phyloP scores from a whole-genome alignment of 2,888 invertebrate species.

The Drosophila atripex region DNA sequence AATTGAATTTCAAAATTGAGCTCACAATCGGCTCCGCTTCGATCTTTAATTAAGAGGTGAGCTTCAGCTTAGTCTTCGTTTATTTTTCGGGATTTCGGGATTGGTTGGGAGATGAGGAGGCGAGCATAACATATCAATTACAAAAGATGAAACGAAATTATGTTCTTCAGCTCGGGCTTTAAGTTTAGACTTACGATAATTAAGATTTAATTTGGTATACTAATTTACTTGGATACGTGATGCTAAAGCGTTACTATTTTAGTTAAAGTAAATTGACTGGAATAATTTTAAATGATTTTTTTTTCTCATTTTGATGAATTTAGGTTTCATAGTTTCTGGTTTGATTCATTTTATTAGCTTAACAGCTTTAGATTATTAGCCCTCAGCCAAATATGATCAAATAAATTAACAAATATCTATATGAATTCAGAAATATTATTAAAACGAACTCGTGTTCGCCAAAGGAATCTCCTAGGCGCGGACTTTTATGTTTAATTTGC shows the following conservation, averaged over 20 bases:
- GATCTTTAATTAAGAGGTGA: slow-evolving; percentile 45
- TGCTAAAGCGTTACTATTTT: not conserved
- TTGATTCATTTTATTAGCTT: not conserved
- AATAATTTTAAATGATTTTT: not conserved
- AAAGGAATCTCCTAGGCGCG: slow-evolving; percentile 35
- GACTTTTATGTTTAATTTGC: slow-evolving; percentile 52
- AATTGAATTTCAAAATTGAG: slow-evolving; percentile 54
- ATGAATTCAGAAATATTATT: slow-evolving; percentile 26
- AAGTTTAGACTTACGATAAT: slow-evolving; percentile 24
- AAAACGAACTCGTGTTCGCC: slow-evolving; percentile 7
- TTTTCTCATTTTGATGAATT: too few relatives aligned
- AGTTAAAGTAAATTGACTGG: not conserved
- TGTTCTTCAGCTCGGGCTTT: slow-evolving; percentile 17
- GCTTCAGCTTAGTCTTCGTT: slow-evolving; percentile 8
- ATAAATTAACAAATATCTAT: slow-evolving; percentile 30
- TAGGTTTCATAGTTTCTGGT: too few relatives aligned
- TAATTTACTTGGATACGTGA: not conserved
- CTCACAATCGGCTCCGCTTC: slow-evolving; percentile 30
- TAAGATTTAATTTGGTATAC: slow-evolving; percentile 18
- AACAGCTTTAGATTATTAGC: slow-evolving; percentile 15
- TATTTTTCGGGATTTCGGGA: too few relatives aligned
- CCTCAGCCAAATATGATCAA: slow-evolving; percentile 24
- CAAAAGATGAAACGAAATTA: slow-evolving; percentile 28
- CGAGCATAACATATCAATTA: slow-evolving; percentile 68
- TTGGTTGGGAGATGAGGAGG: slow-evolving; percentile 25